Base-by-base conservation (phyloP, 2,113 vertebrate genomes). In the Heterocephalus glaber region DNA sequence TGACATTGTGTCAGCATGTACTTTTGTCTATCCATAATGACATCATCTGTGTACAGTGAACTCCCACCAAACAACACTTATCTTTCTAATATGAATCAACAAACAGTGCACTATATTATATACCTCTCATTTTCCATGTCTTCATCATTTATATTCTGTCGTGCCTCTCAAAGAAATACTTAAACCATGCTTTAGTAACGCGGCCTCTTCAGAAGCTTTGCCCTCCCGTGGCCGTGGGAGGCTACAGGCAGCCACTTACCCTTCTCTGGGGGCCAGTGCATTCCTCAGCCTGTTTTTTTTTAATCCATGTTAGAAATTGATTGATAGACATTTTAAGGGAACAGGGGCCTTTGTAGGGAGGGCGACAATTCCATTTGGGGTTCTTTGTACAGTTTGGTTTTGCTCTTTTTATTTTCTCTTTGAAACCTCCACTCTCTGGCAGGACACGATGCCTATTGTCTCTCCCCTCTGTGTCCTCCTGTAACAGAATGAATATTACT, bases 401-500 rank as follows among this genome's bases (percentile, higher is more conserved):
- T 79, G 65, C 77, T 95, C 87, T 97, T 92, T 98, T 96, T 86
- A n/a, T 95, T 98, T 98, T 98, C 97, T 98, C 98, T 98, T 97
- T 98, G 95, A 98, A 97, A 96, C 95, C 97, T 98, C 94, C 97
- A 87, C 95, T 98, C 83, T 98, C 87, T 97, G 98, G 97, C 98
- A 98, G 99, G 98, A 99, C 98, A 98, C 99, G 98, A 99, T 99
- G 98, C 99, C 99, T 99, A 99, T 98, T 99, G 99, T 98, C 98
- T 99, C 99, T 99, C 99, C 98, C 99, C 98, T 99, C 99, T 99
- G 99, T 99, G 99, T 99, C 99, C 99, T 99, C 99, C 99, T 99
- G 99, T 99, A 99, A 99, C 99, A 99, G 99, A 99, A 99, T 99
- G 99, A 99, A 99, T 99, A 99, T 99, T 99, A 99, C 99, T 99